A percentile compares a stretch with the other conserved stretches of the same genome.
Evolutionary conservation across 2,888 invertebrate genomes (phyloP).

Genomic region (Hermodice carunculata): DNA sequence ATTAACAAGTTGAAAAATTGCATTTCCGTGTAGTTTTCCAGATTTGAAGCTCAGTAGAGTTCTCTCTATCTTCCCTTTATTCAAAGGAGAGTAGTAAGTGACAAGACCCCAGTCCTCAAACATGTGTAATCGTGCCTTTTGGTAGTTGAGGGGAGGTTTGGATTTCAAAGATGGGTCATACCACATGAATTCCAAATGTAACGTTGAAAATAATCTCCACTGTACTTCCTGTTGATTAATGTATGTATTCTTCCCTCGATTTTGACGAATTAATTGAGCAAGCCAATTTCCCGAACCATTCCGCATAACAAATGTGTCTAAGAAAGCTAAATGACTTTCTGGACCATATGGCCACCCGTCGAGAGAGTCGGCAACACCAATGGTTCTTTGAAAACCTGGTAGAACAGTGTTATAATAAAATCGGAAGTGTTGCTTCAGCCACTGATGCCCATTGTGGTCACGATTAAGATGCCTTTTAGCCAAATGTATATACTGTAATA

Average conservation of each 20-base stretch:
- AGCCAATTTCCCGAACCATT: conserved; percentile 25
- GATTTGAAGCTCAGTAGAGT: conserved; percentile 20
- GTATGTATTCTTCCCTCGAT: neutral
- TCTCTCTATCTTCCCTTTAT: neutral
- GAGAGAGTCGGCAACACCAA: conserved; percentile 22
- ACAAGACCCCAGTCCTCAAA: conserved; percentile 24
- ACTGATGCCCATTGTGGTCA: conserved; percentile 9
- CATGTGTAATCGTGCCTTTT: neutral
- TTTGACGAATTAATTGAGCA: conserved; percentile 9
- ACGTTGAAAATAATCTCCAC: no score
- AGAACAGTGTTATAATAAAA: conserved; percentile 18
- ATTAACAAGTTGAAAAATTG: conserved; percentile 1
- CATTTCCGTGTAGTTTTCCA: conserved; percentile 2
- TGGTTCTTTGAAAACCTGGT: conserved; percentile 15
- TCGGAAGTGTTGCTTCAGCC: conserved; percentile 22
- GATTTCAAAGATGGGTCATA: conserved; percentile 11
- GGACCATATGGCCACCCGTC: conserved; percentile 24
- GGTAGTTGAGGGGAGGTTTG: conserved; percentile 7
- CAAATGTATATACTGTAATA: conserved; percentile 18
- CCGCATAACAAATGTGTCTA: conserved; percentile 17
- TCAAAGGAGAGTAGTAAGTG: conserved; percentile 3
- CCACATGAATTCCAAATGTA: conserved; percentile 27
- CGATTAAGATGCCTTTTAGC: conserved; percentile 10
- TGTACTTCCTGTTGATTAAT: no score
- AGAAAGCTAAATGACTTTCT: conserved; percentile 24